Percentiles rank a stretch among this genome's conserved stretches.
Conservation (phyloP, 2,797 vertebrate genomes). For the Acridotheres tristis region DNA sequence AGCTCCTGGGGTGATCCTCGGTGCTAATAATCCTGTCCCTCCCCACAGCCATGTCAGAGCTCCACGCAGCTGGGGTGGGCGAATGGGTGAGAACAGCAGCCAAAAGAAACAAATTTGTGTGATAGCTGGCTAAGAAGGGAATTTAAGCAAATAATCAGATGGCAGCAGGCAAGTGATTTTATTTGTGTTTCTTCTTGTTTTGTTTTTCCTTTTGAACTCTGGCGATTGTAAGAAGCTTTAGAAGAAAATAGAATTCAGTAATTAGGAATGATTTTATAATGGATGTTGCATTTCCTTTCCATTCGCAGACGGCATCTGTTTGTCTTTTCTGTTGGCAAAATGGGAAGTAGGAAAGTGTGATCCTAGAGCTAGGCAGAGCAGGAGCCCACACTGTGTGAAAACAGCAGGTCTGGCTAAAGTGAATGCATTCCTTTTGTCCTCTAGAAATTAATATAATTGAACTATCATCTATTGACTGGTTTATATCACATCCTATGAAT, state of each 20-base stretch:
- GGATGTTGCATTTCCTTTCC: slow-evolving; percentile 64
- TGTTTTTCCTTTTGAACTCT: slow-evolving; percentile 53
- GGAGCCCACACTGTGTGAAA: background rate
- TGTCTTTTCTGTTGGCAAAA: slow-evolving; percentile 56
- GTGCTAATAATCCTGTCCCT: background rate
- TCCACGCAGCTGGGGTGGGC: slow-evolving; percentile 50
- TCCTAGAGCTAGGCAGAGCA: slow-evolving; percentile 46
- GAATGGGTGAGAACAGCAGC: slow-evolving; percentile 56
- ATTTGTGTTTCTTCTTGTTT: slow-evolving; percentile 43
- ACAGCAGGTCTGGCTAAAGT: slow-evolving; percentile 53
- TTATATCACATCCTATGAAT: slow-evolving; percentile 95
- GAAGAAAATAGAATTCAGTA: slow-evolving; percentile 61
- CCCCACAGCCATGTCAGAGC: slow-evolving; percentile 53
- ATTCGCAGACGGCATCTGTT: slow-evolving; percentile 6
- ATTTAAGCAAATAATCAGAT: slow-evolving; percentile 53
- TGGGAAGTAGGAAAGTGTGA: slow-evolving; percentile 41
- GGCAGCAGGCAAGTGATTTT: slow-evolving; percentile 47
- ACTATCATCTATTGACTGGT: slow-evolving; percentile 85
- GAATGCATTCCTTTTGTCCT: slow-evolving; percentile 87
- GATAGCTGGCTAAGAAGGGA: slow-evolving; percentile 60
- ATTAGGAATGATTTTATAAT: slow-evolving; percentile 54
- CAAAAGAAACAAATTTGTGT: slow-evolving; percentile 26
- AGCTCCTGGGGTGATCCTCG: background rate
- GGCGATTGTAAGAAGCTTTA: slow-evolving; percentile 42
- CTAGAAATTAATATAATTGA: slow-evolving; percentile 83